Base-by-base conservation (phyloP, 2,797 vertebrate genomes). In the Dromococcyx pavoninus region DNA sequence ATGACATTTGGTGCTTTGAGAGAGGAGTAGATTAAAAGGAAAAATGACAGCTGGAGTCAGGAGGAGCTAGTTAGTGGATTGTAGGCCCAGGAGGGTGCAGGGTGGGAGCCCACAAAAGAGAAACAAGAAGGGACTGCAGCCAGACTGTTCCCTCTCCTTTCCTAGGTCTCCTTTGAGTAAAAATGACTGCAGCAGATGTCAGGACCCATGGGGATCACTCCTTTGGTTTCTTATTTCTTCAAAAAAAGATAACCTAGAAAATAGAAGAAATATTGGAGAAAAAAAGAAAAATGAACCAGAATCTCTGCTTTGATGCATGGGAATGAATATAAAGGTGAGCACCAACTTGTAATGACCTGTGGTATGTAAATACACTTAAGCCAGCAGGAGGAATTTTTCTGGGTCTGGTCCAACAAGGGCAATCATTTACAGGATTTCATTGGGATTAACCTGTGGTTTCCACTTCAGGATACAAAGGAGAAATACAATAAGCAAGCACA, bases 31-130 rank as follows among this genome's bases (percentile, higher is more conserved):
- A 95, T 96, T 94, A 95, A 97, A 96, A 96, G 83, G 50, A 75
- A 91, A 95, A 94, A 89, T 86, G 95, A 96, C 95, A 97, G 96
- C 95, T 96, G 91, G 96, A 97, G 95, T 95, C 95, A 94, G 91
- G 89, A 96, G 83, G 86, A 96, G 92, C 96, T 97, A 95, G 96
- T 97, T 97, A 96, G 96, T 51, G 95, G 86, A 96, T 95, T 94
- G 91, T 84, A 82, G 64, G 35, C 96, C 82, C 93, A 92, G 96
- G 91, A 94, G 92, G 94, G 95, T 95, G 95, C 93, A 85, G 93
- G 79, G 95, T 95, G 89, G 87, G 91, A 74, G 92, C 85, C 88
- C 60, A 82, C 6, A 5, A 77, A 95, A 89, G 88, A 96, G 76
- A 93, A 89, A 96, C 79, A 96, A 93, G 66, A 39, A 95, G 90